Base-by-base conservation (phyloP, 2,888 invertebrate genomes). In the Bimastos eiseni region DNA sequence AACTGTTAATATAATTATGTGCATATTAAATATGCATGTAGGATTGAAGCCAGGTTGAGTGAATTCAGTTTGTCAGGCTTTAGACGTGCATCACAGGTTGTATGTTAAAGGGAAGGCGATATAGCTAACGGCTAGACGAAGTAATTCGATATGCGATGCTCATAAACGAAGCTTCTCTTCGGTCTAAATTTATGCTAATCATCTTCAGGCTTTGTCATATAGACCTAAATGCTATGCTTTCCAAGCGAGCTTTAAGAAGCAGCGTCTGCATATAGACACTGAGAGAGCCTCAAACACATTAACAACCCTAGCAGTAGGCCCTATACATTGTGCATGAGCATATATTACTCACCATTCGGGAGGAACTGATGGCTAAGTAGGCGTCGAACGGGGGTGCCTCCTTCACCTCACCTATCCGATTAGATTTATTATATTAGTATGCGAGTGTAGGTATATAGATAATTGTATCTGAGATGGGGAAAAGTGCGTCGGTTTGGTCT, bases 121-220 rank as follows among this genome's bases (percentile, higher is more conserved):
- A 70, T 70, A 70, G 70, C 70, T 70, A n/a, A 70, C 70, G 70
- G 70, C 70, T n/a, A 70, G 30, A n/a, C 70, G 13, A 70, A n/a
- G 70, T 70, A 70, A 70, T n/a, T 70, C 70, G 70, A 70, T 70
- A 70, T 70, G n/a, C 70, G 70, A 70, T 70, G 70, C 70, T n/a
- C 70, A 70, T 70, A 70, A 70, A 70, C 30, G 30, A n/a, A 70
- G 30, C 70, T 70, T n/a, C 70, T 70, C 70, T n/a, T 70, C 70
- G 70, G 70, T 70, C 70, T 70, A n/a, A 70, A 70, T 70, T 70
- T 70, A 70, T 70, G 70, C n/a, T 70, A 70, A 70, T 70, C 70
- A 70, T 70, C n/a, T 70, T 70, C 70, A 70, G 70, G 70, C 70
- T 70, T 70, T 70, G 70, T 70, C 70, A 70, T 70, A 70, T 70